Evolutionary conservation across 2,797 vertebrate genomes (phyloP).

Genomic region (Cossypha caffra): DNA sequence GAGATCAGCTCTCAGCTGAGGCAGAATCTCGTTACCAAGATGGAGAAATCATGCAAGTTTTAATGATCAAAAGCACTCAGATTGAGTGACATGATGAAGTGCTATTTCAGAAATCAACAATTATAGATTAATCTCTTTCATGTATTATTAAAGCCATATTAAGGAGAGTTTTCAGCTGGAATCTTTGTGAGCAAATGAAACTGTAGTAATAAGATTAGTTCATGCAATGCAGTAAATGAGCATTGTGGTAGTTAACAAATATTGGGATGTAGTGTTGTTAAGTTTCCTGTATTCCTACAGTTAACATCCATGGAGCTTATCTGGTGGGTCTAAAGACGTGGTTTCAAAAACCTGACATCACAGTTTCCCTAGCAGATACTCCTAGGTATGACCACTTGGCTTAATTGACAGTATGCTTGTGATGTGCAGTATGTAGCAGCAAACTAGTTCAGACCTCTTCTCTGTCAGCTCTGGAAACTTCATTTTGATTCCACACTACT

Average conservation of each 20-base stretch:
- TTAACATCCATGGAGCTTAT: accelerated
- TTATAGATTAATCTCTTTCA: conserved; percentile 58
- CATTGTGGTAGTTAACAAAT: background rate
- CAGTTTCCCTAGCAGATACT: background rate
- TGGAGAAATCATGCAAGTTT: conserved; percentile 42
- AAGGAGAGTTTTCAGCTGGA: conserved; percentile 29
- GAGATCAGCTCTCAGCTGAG: conserved; percentile 53
- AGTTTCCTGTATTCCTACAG: background rate
- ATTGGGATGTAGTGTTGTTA: background rate
- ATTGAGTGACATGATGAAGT: conserved; percentile 52
- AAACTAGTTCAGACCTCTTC: background rate
- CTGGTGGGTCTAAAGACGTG: background rate
- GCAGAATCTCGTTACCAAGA: background rate
- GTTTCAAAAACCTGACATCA: background rate
- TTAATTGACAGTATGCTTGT: background rate
- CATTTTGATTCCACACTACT: background rate
- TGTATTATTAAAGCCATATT: conserved; percentile 59
- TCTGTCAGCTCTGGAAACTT: background rate
- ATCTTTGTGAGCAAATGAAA: conserved; percentile 11
- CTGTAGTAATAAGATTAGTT: background rate
- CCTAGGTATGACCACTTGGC: background rate
- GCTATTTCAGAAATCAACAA: conserved; percentile 54
- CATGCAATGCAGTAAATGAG: background rate
- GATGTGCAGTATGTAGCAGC: background rate
- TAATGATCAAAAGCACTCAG: conserved; percentile 58